A percentile compares a stretch with the other conserved stretches of the same genome.
phyloP scores from a whole-genome alignment of 2,888 invertebrate genomes.

The Gonocerus acuteangulatus region DNA sequence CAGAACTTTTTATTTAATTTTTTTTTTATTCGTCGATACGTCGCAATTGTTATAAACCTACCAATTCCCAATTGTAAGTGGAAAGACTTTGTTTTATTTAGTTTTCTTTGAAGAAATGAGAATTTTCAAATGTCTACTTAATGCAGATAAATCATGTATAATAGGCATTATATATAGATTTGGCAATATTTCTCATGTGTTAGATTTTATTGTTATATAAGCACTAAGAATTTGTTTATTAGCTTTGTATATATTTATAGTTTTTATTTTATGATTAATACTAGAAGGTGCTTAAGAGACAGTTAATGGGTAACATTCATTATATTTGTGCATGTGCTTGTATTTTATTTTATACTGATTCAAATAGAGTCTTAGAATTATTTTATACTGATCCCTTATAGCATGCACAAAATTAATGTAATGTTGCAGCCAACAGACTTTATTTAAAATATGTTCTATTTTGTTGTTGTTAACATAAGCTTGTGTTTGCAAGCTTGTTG shows the following conservation, averaged over 20 bases:
- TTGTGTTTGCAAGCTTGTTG: constrained; percentile 16
- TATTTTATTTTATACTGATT: constrained; percentile 10
- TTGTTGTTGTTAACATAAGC: constrained; percentile 23
- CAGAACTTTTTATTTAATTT: constrained; percentile 19
- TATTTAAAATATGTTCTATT: constrained; percentile 22
- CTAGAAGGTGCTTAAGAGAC: constrained; percentile 31
- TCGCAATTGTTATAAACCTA: neutral
- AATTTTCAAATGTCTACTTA: constrained; percentile 29
- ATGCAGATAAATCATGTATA: constrained; percentile 27
- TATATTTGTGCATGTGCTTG: constrained; percentile 15
- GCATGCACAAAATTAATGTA: constrained; percentile 19
- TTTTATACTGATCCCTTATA: neutral
- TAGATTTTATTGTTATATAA: constrained; percentile 28
- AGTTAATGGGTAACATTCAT: constrained; percentile 7
- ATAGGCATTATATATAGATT: constrained; percentile 27
- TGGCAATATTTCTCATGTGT: constrained; percentile 30
- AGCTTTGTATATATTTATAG: constrained; percentile 32
- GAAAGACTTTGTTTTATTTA: neutral
- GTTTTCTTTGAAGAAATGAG: constrained; percentile 1
- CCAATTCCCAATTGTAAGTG: neutral
- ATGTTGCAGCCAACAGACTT: constrained; percentile 13
- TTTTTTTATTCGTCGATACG: constrained; percentile 7
- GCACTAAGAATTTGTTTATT: constrained; percentile 31
- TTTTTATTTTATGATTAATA: constrained; percentile 27
- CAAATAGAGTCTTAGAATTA: neutral